Evolutionary conservation across 2,888 invertebrate genomes (phyloP).

Genomic region (Hypomecis atomaria): DNA sequence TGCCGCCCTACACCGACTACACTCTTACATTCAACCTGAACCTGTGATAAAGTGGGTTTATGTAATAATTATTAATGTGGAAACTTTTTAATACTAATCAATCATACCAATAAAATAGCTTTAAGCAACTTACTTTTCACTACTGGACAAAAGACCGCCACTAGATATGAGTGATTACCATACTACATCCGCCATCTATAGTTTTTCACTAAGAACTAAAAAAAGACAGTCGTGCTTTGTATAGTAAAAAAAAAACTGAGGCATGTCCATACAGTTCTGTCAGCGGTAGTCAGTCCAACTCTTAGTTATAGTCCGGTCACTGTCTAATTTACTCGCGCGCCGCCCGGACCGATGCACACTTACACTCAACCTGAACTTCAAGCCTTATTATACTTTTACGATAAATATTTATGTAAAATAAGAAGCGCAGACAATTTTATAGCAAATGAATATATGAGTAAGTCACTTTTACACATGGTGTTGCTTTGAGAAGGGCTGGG

Average conservation of each 20-base stretch:
- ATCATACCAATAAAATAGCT: no score
- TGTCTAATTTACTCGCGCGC: conserved; percentile 80
- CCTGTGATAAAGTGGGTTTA: conserved; percentile 3
- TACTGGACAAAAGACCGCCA: neutral
- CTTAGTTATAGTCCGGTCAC: conserved; percentile 78
- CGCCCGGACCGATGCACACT: conserved; percentile 61
- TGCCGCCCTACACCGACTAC: conserved; percentile 61
- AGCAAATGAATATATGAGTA: neutral
- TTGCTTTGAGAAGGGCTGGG: no score
- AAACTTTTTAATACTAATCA: no score
- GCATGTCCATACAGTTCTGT: conserved; percentile 52
- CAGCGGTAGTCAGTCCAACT: conserved; percentile 65
- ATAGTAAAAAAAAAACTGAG: conserved; percentile 3
- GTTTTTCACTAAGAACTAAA: neutral
- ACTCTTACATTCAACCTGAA: conserved; percentile 53
- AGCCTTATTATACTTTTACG: conserved; percentile 19
- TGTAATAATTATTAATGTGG: no score
- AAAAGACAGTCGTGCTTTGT: conserved; percentile 1
- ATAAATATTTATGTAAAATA: conserved; percentile 28
- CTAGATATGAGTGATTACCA: conserved; percentile 3
- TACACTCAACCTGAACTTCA: conserved; percentile 52
- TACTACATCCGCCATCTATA: no score
- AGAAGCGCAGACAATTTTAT: neutral
- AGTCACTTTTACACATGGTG: no score
- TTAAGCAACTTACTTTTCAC: no score